Evolutionary conservation across 2,113 vertebrate genomes (phyloP).

Genomic region (Labrus mixtus): DNA sequence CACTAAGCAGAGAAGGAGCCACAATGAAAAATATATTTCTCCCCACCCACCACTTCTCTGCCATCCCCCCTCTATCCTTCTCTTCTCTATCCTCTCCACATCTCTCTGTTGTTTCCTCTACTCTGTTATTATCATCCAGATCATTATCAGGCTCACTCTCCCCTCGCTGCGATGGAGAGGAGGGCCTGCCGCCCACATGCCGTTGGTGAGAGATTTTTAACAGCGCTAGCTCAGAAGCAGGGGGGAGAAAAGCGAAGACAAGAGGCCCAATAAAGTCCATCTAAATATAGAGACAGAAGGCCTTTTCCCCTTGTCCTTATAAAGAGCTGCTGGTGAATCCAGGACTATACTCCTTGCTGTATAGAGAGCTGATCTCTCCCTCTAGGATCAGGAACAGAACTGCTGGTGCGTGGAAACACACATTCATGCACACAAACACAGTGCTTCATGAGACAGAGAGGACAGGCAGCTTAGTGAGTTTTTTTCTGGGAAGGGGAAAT

Average conservation of each 20-base stretch:
- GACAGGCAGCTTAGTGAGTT: slow-evolving; percentile 37
- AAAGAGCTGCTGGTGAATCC: slow-evolving; percentile 83
- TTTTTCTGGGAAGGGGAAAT: slow-evolving; percentile 57
- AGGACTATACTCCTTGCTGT: slow-evolving; percentile 56
- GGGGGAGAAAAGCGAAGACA: slow-evolving; percentile 60
- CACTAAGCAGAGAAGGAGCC: slow-evolving; percentile 26
- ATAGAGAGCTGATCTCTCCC: slow-evolving; percentile 66
- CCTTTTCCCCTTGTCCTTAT: slow-evolving; percentile 82
- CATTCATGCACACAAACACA: slow-evolving; percentile 3
- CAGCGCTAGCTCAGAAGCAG: slow-evolving; percentile 55
- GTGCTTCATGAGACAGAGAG: slow-evolving; percentile 54
- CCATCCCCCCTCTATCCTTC: slow-evolving; percentile 51
- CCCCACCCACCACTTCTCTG: slow-evolving; percentile 63
- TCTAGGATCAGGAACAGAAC: slow-evolving; percentile 65
- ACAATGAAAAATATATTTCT: slow-evolving; percentile 52
- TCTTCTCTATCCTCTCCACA: slow-evolving; percentile 39
- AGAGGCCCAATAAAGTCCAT: slow-evolving; percentile 80
- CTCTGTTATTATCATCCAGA: slow-evolving; percentile 76
- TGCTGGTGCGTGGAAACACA: slow-evolving; percentile 55
- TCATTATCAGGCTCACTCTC: slow-evolving; percentile 73
- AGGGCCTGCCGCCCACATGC: slow-evolving; percentile 70
- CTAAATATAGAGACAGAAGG: slow-evolving; percentile 82
- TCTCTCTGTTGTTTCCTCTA: slow-evolving; percentile 60
- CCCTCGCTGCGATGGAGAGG: slow-evolving; percentile 60
- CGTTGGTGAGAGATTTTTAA: slow-evolving; percentile 72